These are phyloP conservation scores for Sphaerodactylus townsendi DNA, from an alignment of 2,113 vertebrate species.

Conservation along the genomic window DNA sequence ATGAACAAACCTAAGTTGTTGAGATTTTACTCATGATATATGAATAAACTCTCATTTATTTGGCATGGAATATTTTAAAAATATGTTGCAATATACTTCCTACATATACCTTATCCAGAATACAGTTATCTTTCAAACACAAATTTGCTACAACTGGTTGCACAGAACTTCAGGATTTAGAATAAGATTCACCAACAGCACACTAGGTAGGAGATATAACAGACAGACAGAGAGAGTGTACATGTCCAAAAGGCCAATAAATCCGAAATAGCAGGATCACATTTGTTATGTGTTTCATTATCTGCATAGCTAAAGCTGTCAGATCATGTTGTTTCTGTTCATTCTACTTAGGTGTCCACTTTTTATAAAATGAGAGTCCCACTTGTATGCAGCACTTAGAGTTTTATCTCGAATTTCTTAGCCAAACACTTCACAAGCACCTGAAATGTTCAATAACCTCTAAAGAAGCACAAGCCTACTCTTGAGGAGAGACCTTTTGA, in stretches of 20 bases:
- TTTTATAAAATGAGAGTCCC: background rate
- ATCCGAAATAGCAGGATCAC: background rate
- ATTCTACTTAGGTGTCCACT: background rate
- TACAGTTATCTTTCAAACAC: no score
- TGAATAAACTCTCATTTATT: no score
- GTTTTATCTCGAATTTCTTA: constrained; percentile 2
- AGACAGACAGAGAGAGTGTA: background rate
- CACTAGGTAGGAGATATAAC: no score
- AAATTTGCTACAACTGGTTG: no score
- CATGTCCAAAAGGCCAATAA: background rate
- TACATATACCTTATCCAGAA: no score
- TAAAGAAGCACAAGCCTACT: background rate
- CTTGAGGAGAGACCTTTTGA: background rate
- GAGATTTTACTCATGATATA: no score
- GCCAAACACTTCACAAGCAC: background rate
- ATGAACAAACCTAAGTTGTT: no score
- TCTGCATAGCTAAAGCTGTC: background rate
- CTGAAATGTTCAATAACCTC: background rate
- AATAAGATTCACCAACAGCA: no score
- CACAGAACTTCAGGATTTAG: no score
- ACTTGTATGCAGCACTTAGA: background rate
- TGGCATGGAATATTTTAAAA: no score
- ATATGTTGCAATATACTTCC: no score
- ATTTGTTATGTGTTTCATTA: background rate
- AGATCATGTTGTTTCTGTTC: background rate